Evolutionary conservation across 2,888 invertebrate genomes (phyloP), one percentile per base, ranked within the genome.

Genomic region (Aspidiotus rigidus): DNA sequence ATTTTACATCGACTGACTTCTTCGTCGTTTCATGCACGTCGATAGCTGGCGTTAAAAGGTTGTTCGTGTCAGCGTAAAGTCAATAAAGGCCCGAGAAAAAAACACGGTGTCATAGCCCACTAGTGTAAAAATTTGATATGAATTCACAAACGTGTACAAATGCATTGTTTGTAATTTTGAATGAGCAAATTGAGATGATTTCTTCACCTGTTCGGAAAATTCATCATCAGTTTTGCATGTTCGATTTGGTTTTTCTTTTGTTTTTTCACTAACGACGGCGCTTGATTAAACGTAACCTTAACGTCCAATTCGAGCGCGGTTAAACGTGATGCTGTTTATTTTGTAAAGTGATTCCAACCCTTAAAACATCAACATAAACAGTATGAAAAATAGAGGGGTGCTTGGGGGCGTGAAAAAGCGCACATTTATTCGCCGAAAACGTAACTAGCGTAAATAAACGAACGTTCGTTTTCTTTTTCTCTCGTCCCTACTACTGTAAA

Each of bases 321-420:
- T 56, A 64, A 64, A 64, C 64, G 64, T 55, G 64, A 55, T 57
- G 64, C n/a, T 64, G 64, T 64, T 64, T 64, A 57, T 57, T 64
- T 64, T 54, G 64, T 64, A 64, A 64, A 64, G 64, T 55, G 64
- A 64, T 64, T 9, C 55, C 39, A 15, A 39, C 56, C 64, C 40
- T 64, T 39, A 57, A 64, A 64, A 64, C 64, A 64, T 64, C 64
- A 64, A 55, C 64, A 44, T 57, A 64, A 64, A 64, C 55, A 64
- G 44, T 42, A 56, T 41, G 40, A 64, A 54, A 64, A 17, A 56
- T 17, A 15, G 41, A 41, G 55, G 55, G 11, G 11, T 16, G 64
- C 64, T 64, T n/a, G 53, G 55, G 64, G 64, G 55, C 42, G 64
- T 56, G 64, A 64, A 64, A 64, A 64, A 55, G 64, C 57, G 57